phyloP scores from a whole-genome alignment of 2,888 invertebrate genomes.

The Netelia virgata region DNA sequence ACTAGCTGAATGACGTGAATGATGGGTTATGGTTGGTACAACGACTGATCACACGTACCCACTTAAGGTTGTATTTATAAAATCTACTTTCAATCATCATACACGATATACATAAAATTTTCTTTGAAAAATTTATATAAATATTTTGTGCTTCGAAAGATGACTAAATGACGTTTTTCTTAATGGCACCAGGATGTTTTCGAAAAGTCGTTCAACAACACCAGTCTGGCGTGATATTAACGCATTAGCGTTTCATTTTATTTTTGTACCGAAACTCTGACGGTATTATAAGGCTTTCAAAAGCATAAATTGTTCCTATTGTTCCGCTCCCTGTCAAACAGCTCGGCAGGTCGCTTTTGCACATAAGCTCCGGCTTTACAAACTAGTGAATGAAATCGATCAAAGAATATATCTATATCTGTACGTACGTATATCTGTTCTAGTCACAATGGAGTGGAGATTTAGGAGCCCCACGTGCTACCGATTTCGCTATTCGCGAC shows the following conservation, averaged over 20 bases:
- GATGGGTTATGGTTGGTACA: background rate
- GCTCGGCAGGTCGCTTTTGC: background rate
- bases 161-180: no score
- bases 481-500: slow-evolving; percentile 3
- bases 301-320: slow-evolving; percentile 48
- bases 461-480: slow-evolving; percentile 3
- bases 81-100: no score
- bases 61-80: no score
- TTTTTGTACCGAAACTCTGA: slow-evolving; percentile 20
- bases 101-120: no score
- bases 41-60: background rate
- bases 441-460: slow-evolving; percentile 5
- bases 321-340: slow-evolving; percentile 32
- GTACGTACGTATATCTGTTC: background rate
- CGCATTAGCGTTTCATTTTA: background rate
- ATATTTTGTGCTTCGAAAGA: no score
- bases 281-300: slow-evolving; percentile 6
- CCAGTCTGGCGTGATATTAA: background rate
- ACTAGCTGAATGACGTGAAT: slow-evolving; percentile 16
- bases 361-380: background rate
- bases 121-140: no score
- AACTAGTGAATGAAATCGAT: slow-evolving; percentile 11
- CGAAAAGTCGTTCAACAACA: no score
- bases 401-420: background rate
- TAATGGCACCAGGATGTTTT: no score